Conservation (phyloP, 1,140 invertebrate genomes). For the Lutraria rhynchaena region DNA sequence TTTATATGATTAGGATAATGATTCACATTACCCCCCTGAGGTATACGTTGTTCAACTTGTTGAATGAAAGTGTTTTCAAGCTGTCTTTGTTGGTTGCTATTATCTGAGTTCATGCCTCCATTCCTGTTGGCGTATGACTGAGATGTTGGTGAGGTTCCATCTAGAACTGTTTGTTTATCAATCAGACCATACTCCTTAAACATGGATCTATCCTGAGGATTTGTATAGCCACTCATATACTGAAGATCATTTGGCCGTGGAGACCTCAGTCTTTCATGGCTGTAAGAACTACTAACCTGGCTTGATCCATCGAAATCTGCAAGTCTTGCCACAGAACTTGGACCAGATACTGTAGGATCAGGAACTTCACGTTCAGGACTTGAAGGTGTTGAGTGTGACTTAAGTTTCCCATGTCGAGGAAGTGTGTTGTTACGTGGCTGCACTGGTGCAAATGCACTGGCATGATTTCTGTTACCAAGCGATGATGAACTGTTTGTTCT, state of each 20-base stretch:
- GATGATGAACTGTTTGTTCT: constrained; percentile 74
- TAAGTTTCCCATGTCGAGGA: constrained; percentile 64
- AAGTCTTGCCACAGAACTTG: constrained; percentile 70
- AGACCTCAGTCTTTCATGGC: constrained; percentile 48
- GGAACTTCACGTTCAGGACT: constrained; percentile 59
- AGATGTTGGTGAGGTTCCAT: constrained; percentile 12
- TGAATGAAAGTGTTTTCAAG: constrained; percentile 65
- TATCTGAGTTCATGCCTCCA: constrained; percentile 72
- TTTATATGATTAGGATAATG: constrained; percentile 43
- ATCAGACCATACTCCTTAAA: constrained; percentile 68
- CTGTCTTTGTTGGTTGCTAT: constrained; percentile 64
- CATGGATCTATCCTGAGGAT: constrained; percentile 30
- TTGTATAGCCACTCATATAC: constrained; percentile 48
- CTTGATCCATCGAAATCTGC: constrained; percentile 76
- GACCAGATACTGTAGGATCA: constrained; percentile 56
- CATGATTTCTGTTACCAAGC: constrained; percentile 66
- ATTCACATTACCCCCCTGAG: constrained; percentile 44
- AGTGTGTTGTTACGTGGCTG: constrained; percentile 73
- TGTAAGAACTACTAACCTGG: constrained; percentile 65
- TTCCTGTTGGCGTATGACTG: constrained; percentile 39
- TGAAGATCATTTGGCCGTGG: constrained; percentile 30
- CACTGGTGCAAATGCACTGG: constrained; percentile 77
- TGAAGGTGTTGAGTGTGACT: constrained; percentile 31
- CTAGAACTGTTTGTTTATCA: constrained; percentile 49
- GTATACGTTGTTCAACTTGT: constrained; percentile 72